Conservation (phyloP, 2,797 vertebrate species). For the Echeneis naucrates region DNA sequence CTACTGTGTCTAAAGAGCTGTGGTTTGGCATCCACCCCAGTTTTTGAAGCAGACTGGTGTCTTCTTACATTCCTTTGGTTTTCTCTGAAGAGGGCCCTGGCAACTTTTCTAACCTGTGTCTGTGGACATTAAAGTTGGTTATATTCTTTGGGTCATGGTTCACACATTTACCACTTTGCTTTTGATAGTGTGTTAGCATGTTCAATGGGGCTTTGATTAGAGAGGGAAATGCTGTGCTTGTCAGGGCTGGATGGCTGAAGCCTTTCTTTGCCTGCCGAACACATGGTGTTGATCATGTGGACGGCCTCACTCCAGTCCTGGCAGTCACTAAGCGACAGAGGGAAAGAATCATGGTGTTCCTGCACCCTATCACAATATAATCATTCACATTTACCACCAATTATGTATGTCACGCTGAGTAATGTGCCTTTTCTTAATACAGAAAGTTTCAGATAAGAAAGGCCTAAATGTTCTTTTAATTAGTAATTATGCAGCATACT, state of each 20-base stretch:
- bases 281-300: slow-evolving; percentile 77
- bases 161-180: slow-evolving; percentile 12
- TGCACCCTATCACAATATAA: slow-evolving; percentile 58
- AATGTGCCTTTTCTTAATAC: slow-evolving; percentile 5
- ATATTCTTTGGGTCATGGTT: slow-evolving; percentile 7
- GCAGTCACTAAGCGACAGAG: slow-evolving; percentile 64
- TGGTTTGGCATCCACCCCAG: slow-evolving; percentile 50
- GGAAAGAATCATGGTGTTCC: slow-evolving; percentile 67
- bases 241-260: slow-evolving; percentile 33
- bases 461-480: slow-evolving; percentile 1
- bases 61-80: slow-evolving; percentile 61
- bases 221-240: slow-evolving; percentile 26
- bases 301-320: slow-evolving; percentile 61
- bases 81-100: slow-evolving; percentile 26
- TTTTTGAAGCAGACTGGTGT: slow-evolving; percentile 40
- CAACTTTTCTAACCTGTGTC: slow-evolving; percentile 30
- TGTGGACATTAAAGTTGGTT: slow-evolving; percentile 9
- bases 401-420: slow-evolving; percentile 37
- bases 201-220: slow-evolving; percentile 26
- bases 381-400: slow-evolving; percentile 48
- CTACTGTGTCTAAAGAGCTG: slow-evolving; percentile 16
- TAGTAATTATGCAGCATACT: neutral
- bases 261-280: slow-evolving; percentile 59
- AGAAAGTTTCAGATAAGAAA: slow-evolving; percentile 16
- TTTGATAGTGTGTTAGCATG: slow-evolving; percentile 10